phyloP scores from a whole-genome alignment of 2,888 invertebrate genomes.

The Rhaphigaster nebulosa region DNA sequence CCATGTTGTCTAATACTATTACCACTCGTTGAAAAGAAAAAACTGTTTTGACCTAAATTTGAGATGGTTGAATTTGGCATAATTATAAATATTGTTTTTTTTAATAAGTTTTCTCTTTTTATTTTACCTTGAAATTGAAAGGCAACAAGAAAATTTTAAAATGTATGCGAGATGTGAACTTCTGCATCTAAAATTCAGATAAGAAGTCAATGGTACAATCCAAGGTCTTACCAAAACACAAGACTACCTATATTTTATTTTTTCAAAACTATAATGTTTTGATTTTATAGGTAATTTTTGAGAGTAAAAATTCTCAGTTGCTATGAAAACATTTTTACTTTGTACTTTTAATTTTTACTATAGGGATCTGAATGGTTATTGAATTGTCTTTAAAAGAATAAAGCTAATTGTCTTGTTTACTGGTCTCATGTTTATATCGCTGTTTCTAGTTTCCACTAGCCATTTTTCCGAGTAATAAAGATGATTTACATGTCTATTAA shows the following conservation, averaged over 20 bases:
- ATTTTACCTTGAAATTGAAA: conserved; percentile 28
- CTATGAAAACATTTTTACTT: too few species aligned
- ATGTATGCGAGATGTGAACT: background rate
- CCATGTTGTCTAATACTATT: background rate
- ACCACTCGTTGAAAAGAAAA: background rate
- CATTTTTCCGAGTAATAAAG: too few species aligned
- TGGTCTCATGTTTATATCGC: background rate
- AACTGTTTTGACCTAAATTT: background rate
- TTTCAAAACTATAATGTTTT: background rate
- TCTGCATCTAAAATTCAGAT: conserved; percentile 38
- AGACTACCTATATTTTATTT: background rate
- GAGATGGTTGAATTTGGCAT: background rate
- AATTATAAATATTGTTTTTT: background rate
- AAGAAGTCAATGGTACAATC: conserved; percentile 31
- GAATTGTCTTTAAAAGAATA: background rate
- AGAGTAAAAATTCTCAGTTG: too few species aligned
- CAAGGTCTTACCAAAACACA: background rate
- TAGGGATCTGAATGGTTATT: background rate
- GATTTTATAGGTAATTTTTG: too few species aligned
- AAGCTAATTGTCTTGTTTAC: background rate
- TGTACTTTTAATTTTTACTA: background rate
- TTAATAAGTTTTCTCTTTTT: background rate
- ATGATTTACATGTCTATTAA: too few species aligned
- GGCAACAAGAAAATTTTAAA: background rate
- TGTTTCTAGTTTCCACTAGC: too few species aligned